Conservation (phyloP, 2,888 invertebrate species). For the Cryptocephalus primarius region DNA sequence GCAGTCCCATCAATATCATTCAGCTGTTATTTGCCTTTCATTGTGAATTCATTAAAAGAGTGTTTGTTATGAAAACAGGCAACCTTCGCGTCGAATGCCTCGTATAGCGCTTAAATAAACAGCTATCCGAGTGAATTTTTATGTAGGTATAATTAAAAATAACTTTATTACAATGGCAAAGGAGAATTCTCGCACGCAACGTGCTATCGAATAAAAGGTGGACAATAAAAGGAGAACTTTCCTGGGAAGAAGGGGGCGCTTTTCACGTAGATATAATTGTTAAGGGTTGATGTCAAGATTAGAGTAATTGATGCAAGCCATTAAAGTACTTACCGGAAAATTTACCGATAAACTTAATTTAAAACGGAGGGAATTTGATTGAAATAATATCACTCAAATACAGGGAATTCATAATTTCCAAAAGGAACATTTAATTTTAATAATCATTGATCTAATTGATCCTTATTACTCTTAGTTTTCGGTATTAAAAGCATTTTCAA, state of each 20-base stretch:
- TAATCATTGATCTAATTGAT: no score
- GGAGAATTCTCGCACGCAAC: conserved; percentile 8
- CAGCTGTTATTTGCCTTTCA: not conserved
- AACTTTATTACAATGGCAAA: conserved; percentile 6
- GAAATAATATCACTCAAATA: no score
- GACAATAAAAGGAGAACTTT: conserved; percentile 10
- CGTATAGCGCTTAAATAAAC: not conserved
- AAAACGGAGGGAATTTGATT: no score
- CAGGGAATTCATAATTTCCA: no score
- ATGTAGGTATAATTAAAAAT: conserved; percentile 8
- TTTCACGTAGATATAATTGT: no score
- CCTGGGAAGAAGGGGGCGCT: conserved; percentile 2
- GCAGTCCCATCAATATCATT: not conserved
- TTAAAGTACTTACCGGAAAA: no score
- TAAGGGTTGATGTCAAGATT: no score
- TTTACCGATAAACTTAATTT: no score
- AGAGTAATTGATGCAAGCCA: no score
- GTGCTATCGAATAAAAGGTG: conserved; percentile 2
- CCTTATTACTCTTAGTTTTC: no score
- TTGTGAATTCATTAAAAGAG: not conserved
- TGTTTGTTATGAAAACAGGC: not conserved
- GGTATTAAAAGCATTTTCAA: no score
- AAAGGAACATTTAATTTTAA: no score
- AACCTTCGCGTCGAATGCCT: not conserved
- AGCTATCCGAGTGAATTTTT: conserved; percentile 3